phyloP scores from a whole-genome alignment of 2,888 invertebrate genomes.

The Volucella inflata region DNA sequence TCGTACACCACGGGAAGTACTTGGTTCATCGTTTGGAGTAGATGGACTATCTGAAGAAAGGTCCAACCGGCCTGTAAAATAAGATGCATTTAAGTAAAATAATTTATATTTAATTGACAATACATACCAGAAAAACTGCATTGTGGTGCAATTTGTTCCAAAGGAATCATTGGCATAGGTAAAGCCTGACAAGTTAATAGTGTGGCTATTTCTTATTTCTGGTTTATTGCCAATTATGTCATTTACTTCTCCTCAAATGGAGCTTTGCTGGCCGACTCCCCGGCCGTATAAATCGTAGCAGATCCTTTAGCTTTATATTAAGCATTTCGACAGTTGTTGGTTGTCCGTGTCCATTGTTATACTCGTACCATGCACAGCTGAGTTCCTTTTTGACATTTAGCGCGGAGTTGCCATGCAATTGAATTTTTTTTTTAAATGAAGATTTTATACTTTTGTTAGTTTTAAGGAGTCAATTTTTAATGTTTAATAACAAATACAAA shows the following conservation, averaged over 20 bases:
- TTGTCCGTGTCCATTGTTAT: not conserved
- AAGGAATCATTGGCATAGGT: too few relatives aligned
- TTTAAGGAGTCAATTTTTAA: not conserved
- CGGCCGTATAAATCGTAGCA: not conserved
- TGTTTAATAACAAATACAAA: not conserved
- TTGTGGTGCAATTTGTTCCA: too few relatives aligned
- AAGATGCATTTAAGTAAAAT: too few relatives aligned
- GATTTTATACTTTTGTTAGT: not conserved
- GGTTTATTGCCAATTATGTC: too few relatives aligned
- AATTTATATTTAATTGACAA: too few relatives aligned
- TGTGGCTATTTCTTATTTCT: too few relatives aligned
- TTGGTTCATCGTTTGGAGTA: too few relatives aligned
- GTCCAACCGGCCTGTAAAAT: too few relatives aligned
- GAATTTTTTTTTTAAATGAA: not conserved
- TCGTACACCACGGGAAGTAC: too few relatives aligned
- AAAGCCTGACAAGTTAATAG: not conserved
- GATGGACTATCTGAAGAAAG: too few relatives aligned
- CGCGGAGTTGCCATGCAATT: not conserved
- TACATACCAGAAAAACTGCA: too few relatives aligned
- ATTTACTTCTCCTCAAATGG: slow-evolving; percentile 6
- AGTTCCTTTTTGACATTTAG: not conserved
- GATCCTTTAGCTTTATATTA: not conserved
- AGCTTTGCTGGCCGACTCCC: not conserved
- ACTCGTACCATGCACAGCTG: too few relatives aligned
- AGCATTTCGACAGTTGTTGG: not conserved